Conservation (phyloP, 2,888 invertebrate species). For the Phymatocera aterrima region DNA sequence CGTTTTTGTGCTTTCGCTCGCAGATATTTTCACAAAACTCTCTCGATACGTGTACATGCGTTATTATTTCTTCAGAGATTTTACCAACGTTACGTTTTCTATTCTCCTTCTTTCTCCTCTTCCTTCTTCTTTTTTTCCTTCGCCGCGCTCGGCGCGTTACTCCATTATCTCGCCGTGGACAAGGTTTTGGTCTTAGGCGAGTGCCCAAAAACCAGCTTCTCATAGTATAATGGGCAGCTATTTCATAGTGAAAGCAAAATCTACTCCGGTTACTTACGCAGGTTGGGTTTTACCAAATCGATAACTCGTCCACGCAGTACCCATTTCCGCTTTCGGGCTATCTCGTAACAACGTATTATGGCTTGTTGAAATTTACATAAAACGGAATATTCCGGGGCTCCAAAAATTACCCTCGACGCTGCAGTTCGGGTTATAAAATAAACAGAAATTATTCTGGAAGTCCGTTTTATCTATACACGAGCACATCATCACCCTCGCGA, state of each 20-base stretch:
- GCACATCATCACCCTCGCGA: too few relatives aligned
- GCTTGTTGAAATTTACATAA: not conserved
- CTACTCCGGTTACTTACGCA: not conserved
- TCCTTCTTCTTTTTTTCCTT: not conserved
- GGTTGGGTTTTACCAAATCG: not conserved
- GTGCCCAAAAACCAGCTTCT: conserved; percentile 2
- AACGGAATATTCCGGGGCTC: not conserved
- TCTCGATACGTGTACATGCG: not conserved
- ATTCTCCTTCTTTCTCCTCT: not conserved
- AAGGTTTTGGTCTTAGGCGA: conserved; percentile 29
- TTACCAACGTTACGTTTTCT: not conserved
- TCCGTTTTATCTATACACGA: too few relatives aligned
- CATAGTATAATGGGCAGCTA: not conserved
- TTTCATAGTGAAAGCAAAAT: conserved; percentile 21
- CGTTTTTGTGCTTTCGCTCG: not conserved
- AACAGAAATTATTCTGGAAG: not conserved
- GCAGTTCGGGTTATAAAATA: not conserved
- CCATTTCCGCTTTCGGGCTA: not conserved
- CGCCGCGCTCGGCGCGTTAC: not conserved
- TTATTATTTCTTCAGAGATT: not conserved
- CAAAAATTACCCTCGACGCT: too few relatives aligned
- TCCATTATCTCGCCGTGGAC: conserved; percentile 24
- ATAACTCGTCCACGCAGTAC: not conserved
- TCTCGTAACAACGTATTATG: not conserved
- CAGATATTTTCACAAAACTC: not conserved